Base-by-base conservation (phyloP, 2,113 vertebrate species). In the Corvus moneduloides region DNA sequence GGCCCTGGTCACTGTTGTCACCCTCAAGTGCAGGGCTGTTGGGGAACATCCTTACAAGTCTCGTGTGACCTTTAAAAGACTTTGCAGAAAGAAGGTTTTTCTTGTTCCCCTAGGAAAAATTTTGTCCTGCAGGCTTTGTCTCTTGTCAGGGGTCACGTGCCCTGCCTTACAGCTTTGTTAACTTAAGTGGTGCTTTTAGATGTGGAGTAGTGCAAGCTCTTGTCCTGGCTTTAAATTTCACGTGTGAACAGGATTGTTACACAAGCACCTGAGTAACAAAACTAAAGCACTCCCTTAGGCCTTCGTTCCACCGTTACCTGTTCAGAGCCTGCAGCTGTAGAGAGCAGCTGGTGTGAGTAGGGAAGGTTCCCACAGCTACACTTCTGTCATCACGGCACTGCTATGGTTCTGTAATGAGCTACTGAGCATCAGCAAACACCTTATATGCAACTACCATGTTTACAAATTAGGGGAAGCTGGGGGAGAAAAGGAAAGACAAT, bases 311-410 rank as follows among this genome's bases (percentile, higher is more conserved):
- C 15, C 26, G 15, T 10, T 33, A 20, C 30, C 52, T 52, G 67
- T 10, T 8, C 7, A 27, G 44, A 13, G 28, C 49, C 35, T 49
- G 48, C 56, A 41, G 5, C 35, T 37, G 33, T 4, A 1, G 16
- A 5, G 0, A 11, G 46, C 22, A 37, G 39, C 1, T 49, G 2
- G 1, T 28, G 6, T 17, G 33, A 16, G 23, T 2, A 6, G 4
- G 35, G n/a, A 67, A 12, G 18, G 26, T 73, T 35, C 5, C 39
- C 54, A 18, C 9, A 19, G 43, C 14, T 20, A 28, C 27, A 10
- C 20, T n/a, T 39, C 37, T 6, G 48, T 44, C 71, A 39, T 67
- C 48, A 44, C 13, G 13, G 78, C 37, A 55, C 33, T 26, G 46
- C 51, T 46, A 18, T 2, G 3, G 18, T 62, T 71, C 83, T 56